Base-by-base conservation (phyloP, 1,140 invertebrate genomes). In the Hestina assimilis region DNA sequence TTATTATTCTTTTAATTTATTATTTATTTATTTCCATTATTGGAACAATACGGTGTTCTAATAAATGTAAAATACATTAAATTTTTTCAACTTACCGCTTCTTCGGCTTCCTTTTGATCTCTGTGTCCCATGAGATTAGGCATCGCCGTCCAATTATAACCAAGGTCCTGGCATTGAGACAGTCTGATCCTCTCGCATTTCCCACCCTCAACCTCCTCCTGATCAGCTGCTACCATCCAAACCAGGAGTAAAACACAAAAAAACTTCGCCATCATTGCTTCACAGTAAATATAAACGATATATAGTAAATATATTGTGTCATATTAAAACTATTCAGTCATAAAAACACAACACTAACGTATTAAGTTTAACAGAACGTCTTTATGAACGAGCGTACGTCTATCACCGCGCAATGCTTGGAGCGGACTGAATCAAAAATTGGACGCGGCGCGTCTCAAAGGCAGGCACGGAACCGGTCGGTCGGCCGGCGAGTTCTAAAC, bases 111-210 rank as follows among this genome's bases (percentile, higher is more conserved):
- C 66, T 92, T 90, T 81, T 96, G 95, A 77, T 92, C 93, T 42
- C 91, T 90, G 74, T 96, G 94, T 1, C 94, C 94, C 87, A 95
- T 92, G 40, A 94, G 91, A 83, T 96, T 96, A 26, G 95, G 96
- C 94, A 96, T 94, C n/a, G 93, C 91, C 6, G 96, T 97, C 83
- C 94, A 92, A 86, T 96, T 97, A 89, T 97, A 97, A 63, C 94
- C 92, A 62, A 97, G 88, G 66, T 95, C 93, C 74, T 93, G 91
- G 75, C 96, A 97, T 81, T 96, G 90, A 7, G 95, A 92, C 21
- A 96, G 93, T 21, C 90, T 92, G 51, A 97, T 95, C 61, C 91
- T 91, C 83, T 97, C 94, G 85, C 96, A 97, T 82, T 94, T 90
- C 19, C 79, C 83, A 67, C 81, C 81, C 69, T 89, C 77, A 2